These are phyloP conservation scores for Nothoprocta pentlandii DNA, from an alignment of 2,113 vertebrate species.

Conservation along the genomic window DNA sequence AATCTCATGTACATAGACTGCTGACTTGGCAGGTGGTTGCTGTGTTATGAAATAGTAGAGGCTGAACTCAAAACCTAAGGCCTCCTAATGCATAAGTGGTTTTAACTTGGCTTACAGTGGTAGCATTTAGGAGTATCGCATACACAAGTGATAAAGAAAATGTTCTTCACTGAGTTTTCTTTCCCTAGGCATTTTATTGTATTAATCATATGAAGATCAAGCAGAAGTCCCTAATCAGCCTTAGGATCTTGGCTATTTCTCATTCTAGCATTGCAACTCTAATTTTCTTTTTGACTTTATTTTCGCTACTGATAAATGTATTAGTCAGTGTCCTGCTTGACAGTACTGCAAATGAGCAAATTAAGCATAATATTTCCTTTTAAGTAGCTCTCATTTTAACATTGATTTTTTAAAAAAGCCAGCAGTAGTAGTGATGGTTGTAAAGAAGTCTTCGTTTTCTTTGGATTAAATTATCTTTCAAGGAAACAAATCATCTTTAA, in stretches of 20 bases:
- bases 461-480: background rate
- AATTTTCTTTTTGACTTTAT: slow-evolving; percentile 39
- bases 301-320: slow-evolving; percentile 24
- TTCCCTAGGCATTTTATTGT: background rate
- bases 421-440: background rate
- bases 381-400: slow-evolving; percentile 26
- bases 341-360: slow-evolving; percentile 45
- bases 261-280: background rate
- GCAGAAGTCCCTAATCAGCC: background rate
- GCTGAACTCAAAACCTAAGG: background rate
- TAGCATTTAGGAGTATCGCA: background rate
- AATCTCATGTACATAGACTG: background rate
- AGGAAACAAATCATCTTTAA: background rate
- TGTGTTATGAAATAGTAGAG: background rate
- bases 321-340: slow-evolving; percentile 1
- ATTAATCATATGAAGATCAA: background rate
- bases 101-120: background rate
- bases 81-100: background rate
- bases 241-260: background rate
- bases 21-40: background rate
- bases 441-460: background rate
- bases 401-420: background rate
- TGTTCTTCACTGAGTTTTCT: background rate
- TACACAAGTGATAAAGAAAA: background rate
- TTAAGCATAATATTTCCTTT: slow-evolving; percentile 23